phyloP scores from a whole-genome alignment of 2,113 vertebrate species.

The Pseudonaja textilis region DNA sequence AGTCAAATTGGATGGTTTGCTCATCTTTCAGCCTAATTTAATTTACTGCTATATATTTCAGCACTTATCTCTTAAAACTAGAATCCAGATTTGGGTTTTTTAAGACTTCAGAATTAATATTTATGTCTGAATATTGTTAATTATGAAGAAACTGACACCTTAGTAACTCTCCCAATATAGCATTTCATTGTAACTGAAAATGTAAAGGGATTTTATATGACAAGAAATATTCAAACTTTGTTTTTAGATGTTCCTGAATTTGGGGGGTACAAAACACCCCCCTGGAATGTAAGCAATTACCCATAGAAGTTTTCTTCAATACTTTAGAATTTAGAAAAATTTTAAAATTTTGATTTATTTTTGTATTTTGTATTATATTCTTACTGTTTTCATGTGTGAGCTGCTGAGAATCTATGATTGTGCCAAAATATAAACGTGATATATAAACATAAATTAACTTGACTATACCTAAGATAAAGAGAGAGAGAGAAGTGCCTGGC shows the following conservation, averaged over 20 bases:
- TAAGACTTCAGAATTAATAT: not conserved
- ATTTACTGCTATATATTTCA: not conserved
- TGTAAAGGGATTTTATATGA: not conserved
- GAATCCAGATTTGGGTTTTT: not conserved
- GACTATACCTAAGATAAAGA: not conserved
- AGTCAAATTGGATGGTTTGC: constrained; percentile 36
- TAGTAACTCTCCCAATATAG: not conserved
- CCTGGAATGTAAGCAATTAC: no score
- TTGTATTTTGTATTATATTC: not conserved
- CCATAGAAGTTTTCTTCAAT: no score
- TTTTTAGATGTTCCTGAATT: not conserved
- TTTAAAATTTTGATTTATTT: not conserved
- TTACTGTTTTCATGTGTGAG: not conserved
- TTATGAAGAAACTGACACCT: not conserved
- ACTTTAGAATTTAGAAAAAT: no score
- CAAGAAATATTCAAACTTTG: not conserved
- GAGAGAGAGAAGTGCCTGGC: not conserved
- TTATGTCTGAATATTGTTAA: not conserved
- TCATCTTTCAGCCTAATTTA: constrained; percentile 46
- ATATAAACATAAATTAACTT: not conserved
- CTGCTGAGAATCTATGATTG: not conserved
- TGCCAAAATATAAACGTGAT: not conserved
- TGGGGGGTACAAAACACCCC: not conserved
- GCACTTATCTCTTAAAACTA: not conserved
- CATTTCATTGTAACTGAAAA: not conserved